Conservation (phyloP, 1,140 invertebrate genomes). For the Cotesia vestalis region DNA sequence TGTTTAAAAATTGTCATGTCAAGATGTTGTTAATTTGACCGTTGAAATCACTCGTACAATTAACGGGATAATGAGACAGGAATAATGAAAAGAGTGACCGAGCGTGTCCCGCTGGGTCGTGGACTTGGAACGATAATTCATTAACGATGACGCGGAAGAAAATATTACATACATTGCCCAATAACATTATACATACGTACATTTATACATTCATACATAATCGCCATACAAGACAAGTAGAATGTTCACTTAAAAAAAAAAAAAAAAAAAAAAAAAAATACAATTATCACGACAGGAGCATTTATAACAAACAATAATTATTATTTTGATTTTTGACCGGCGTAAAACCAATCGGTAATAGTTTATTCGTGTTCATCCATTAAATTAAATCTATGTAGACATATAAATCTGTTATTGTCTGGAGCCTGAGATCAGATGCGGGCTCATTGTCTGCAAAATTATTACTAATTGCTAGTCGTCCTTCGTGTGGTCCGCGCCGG, state of each 20-base stretch:
- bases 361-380: slow-evolving; percentile 15
- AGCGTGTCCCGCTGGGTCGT: slow-evolving; percentile 37
- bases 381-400: slow-evolving; percentile 36
- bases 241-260: slow-evolving; percentile 1
- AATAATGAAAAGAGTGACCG: slow-evolving; percentile 33
- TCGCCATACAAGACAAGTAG: neutral
- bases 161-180: slow-evolving; percentile 6
- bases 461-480: slow-evolving; percentile 57
- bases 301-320: neutral
- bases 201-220: neutral
- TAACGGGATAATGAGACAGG: slow-evolving; percentile 37
- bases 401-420: slow-evolving; percentile 44
- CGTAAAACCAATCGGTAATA: neutral
- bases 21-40: slow-evolving; percentile 42
- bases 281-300: neutral
- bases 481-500: slow-evolving; percentile 46
- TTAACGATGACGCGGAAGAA: slow-evolving; percentile 44
- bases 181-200: slow-evolving; percentile 1
- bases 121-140: slow-evolving; percentile 44
- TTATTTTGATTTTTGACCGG: neutral
- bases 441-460: slow-evolving; percentile 54
- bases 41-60: slow-evolving; percentile 43
- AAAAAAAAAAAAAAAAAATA: neutral
- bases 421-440: slow-evolving; percentile 48
- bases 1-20: slow-evolving; percentile 18